Conservation (phyloP, 2,888 invertebrate genomes). For the Apeira syringaria region DNA sequence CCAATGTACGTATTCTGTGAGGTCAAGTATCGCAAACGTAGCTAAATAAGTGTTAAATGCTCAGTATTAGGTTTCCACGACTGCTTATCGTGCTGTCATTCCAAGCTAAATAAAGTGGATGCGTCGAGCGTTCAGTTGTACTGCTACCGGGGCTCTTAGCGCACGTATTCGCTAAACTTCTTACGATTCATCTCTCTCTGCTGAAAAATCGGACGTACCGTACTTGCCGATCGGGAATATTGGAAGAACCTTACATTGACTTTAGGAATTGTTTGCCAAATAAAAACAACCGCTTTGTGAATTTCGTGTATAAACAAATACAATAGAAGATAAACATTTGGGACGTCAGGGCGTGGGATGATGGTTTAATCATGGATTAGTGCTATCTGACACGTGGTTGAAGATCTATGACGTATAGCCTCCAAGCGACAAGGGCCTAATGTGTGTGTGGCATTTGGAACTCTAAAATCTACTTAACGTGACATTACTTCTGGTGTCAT, state of each 20-base stretch:
- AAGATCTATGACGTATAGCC: slow-evolving; percentile 19
- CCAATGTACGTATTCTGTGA: slow-evolving; percentile 4
- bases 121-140: slow-evolving; percentile 30
- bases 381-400: slow-evolving; percentile 37
- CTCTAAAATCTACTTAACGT: background rate
- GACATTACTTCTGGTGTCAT: background rate
- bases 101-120: slow-evolving; percentile 1
- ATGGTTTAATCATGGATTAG: slow-evolving; percentile 36
- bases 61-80: slow-evolving; percentile 16
- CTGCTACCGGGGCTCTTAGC: slow-evolving; percentile 25
- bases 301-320: slow-evolving; percentile 2
- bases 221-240: no score
- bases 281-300: background rate
- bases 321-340: slow-evolving; percentile 22
- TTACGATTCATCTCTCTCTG: no score
- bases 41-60: slow-evolving; percentile 14
- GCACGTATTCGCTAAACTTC: slow-evolving; percentile 34
- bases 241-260: no score
- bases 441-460: slow-evolving; percentile 2
- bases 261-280: background rate
- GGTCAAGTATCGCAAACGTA: slow-evolving; percentile 15
- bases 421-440: slow-evolving; percentile 6
- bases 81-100: slow-evolving; percentile 9
- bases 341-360: slow-evolving; percentile 25
- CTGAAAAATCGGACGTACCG: background rate